Percentiles rank a stretch among this genome's conserved stretches.
Conservation (phyloP, 2,113 vertebrate species). For the Dendropsophus ebraccatus region DNA sequence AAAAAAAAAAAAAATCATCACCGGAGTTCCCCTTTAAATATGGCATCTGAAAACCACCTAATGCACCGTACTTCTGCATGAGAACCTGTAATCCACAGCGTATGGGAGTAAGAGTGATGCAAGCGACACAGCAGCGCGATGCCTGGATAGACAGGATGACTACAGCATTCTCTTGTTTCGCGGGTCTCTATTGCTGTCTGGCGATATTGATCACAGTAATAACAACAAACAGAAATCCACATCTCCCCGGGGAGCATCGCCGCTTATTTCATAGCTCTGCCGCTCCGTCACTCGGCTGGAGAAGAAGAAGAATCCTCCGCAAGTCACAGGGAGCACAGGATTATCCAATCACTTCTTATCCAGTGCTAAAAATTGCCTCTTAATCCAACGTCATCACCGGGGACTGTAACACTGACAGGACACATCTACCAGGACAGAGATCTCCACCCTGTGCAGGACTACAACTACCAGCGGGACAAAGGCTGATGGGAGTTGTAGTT, state of each 20-base stretch:
- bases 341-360: not conserved
- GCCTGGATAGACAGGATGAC: not conserved
- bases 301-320: not conserved
- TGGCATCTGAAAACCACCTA: too few relatives aligned
- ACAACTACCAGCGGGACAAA: too few relatives aligned
- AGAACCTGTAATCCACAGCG: too few relatives aligned
- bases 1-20: too few relatives aligned
- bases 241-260: not conserved
- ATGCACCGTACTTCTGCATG: too few relatives aligned
- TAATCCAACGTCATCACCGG: too few relatives aligned
- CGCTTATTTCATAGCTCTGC: not conserved
- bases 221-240: slow-evolving; percentile 39
- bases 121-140: not conserved
- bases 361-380: too few relatives aligned
- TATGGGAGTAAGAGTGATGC: not conserved
- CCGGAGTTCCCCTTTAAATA: too few relatives aligned
- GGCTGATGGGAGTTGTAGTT: too few relatives aligned
- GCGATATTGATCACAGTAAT: slow-evolving; percentile 40
- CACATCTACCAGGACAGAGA: too few relatives aligned
- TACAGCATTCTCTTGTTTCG: not conserved
- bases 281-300: not conserved
- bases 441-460: too few relatives aligned
- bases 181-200: slow-evolving; percentile 22
- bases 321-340: not conserved
- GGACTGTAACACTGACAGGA: not conserved